Evolutionary conservation across 2,888 invertebrate genomes (phyloP).

Genomic region (Nebria brevicollis): DNA sequence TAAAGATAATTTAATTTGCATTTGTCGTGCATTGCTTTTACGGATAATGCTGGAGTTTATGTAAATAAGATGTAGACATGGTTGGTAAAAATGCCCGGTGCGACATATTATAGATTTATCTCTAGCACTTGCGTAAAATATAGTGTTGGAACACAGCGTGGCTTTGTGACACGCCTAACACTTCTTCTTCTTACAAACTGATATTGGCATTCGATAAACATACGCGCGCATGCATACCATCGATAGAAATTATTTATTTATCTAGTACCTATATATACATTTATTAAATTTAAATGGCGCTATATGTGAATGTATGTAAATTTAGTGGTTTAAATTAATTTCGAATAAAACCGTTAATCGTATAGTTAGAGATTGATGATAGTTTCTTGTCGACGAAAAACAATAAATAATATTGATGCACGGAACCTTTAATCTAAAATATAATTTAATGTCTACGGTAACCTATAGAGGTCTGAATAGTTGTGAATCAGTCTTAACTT

Average conservation of each 20-base stretch:
- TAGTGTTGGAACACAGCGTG: constrained; percentile 11
- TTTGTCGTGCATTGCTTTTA: constrained; percentile 23
- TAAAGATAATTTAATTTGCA: constrained; percentile 18
- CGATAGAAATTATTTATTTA: too few species aligned
- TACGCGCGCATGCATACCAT: background rate
- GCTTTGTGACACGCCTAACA: background rate
- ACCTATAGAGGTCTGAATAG: background rate
- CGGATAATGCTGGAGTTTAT: constrained; percentile 32
- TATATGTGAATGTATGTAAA: too few species aligned
- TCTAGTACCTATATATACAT: too few species aligned
- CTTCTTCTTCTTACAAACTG: background rate
- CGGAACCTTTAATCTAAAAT: constrained; percentile 10
- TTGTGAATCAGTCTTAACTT: constrained; percentile 12
- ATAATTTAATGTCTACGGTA: constrained; percentile 14
- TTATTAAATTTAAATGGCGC: too few species aligned
- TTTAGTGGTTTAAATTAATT: too few species aligned
- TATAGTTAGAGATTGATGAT: background rate
- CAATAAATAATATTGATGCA: constrained; percentile 9
- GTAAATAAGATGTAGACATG: constrained; percentile 35
- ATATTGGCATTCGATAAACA: background rate
- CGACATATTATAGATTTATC: constrained; percentile 42
- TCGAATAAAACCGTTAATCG: background rate
- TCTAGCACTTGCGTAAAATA: constrained; percentile 21
- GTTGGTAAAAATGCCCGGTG: constrained; percentile 13
- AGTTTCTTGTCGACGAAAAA: background rate